Base-by-base conservation (phyloP, 2,113 vertebrate species). In the Apaloderma vittatum region DNA sequence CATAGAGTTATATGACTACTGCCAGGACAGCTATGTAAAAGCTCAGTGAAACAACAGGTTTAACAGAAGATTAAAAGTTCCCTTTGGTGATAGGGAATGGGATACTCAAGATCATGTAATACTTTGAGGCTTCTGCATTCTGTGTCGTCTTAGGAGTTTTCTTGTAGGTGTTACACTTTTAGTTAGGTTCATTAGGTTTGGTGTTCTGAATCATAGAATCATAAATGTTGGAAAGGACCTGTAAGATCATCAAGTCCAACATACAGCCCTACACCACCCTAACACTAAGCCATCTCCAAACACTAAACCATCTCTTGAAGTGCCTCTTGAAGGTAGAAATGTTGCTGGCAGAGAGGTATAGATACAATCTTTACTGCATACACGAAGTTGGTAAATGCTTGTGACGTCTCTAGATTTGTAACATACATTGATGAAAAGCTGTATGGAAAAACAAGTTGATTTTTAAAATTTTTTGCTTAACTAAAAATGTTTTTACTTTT, bases 101-200 rank as follows among this genome's bases (percentile, higher is more conserved):
- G 11, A 23, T 52, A 3, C 54, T 82, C 49, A 86, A 34, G 40
- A 9, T 21, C 14, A 6, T 10, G 2, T 63, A 30, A 63, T 76
- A 15, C 22, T 46, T 75, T 32, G 66, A 80, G 36, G 75, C 22
- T 14, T 11, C 14, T 51, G 10, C 2, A 0, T 86, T 90, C 36
- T 70, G 9, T 3, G 6, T 75, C 3, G 2, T 49, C 6, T 52
- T 36, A 29, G 0, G 0, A 5, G 12, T 66, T 63, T 8, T 83
- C 34, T 59, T 72, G 34, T 40, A 27, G 37, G 11, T 57, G 10
- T 73, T 52, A 6, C 4, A 3, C 12, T 34, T 10, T 12, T 29
- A 34, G 8, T 68, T 68, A 32, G 9, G 9, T 21, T 82, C 0
- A 0, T 32, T 46, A 54, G 4, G 24, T 51, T 82, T 76, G 17